Evolutionary conservation across 1,140 invertebrate genomes (phyloP), one percentile per base, ranked within the genome.

Genomic region (Mya arenaria): DNA sequence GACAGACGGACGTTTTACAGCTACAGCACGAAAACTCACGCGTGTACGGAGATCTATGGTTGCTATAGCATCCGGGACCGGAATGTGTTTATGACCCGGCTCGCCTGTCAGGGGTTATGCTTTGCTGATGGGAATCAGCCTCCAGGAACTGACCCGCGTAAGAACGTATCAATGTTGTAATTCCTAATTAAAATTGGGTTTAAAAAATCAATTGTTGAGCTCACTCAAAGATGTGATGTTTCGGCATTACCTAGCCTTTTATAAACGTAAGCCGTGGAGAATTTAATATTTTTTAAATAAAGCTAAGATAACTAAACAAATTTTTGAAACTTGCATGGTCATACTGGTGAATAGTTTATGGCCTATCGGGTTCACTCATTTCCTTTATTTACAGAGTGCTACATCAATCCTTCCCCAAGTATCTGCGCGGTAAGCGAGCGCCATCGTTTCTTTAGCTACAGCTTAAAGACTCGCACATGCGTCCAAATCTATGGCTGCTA

Each of bases 401-500:
- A 36, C 13, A 68, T 78, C 15, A 78, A 78, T 34, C 75, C 75
- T 0, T 65, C 75, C 6, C 75, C 75, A 4, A 63, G 75, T 15
- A 55, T 37, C 23, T 78, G 75, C 32, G 62, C 62, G 1, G 75
- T n/a, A 25, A 66, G 56, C 41, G 41, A 78, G 32, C 28, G 75
- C 10, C 41, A 52, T 15, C 36, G 10, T 8, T 78, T 48, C 75
- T 78, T 37, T 23, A 78, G 75, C 60, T 78, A 37, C 32, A 78
- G 75, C 52, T 78, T 63, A 10, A 78, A 78, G 30, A 78, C 75
- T 13, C 39, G 55, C 5, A 25, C 75, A 1, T 78, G 75, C 41
- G 41, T 68, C 19, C 62, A 65, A 25, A 78, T 78, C 19, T 78
- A 78, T 34, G 75, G 75, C 30, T 78, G 75, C 41, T 78, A 78